Conservation (phyloP, 2,888 invertebrate genomes). For the Meteorus colon region DNA sequence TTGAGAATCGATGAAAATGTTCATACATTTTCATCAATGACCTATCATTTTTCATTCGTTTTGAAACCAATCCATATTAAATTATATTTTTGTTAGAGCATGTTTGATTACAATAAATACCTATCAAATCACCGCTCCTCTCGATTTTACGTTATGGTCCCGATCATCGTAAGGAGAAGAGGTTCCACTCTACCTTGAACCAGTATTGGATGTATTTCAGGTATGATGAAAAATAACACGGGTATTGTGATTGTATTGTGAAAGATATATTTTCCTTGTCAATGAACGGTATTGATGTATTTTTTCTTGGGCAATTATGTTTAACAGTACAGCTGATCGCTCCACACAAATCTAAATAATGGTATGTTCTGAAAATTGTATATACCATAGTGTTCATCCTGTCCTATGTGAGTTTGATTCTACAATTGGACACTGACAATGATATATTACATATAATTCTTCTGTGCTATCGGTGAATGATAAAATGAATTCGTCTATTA, state of each 20-base stretch:
- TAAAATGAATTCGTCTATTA: slow-evolving; percentile 6
- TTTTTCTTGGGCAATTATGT: background rate
- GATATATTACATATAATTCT: background rate
- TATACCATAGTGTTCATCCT: background rate
- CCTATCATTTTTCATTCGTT: too few species aligned
- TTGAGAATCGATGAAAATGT: too few species aligned
- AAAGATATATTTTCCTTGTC: background rate
- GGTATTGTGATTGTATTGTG: background rate
- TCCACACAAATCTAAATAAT: background rate
- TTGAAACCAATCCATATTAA: too few species aligned
- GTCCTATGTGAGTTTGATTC: background rate
- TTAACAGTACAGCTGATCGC: background rate
- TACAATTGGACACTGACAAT: background rate
- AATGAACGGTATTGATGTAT: background rate
- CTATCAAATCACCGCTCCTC: too few species aligned
- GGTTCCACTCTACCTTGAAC: too few species aligned
- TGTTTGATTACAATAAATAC: too few species aligned
- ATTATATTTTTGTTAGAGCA: too few species aligned
- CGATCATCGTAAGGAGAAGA: too few species aligned
- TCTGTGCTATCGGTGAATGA: slow-evolving; percentile 8
- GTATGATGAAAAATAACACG: background rate
- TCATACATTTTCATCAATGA: too few species aligned
- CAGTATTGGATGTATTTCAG: background rate
- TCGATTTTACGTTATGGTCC: too few species aligned
- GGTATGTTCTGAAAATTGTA: background rate